phyloP scores from a whole-genome alignment of 1,140 invertebrate species.

The Drosophila tropicalis region DNA sequence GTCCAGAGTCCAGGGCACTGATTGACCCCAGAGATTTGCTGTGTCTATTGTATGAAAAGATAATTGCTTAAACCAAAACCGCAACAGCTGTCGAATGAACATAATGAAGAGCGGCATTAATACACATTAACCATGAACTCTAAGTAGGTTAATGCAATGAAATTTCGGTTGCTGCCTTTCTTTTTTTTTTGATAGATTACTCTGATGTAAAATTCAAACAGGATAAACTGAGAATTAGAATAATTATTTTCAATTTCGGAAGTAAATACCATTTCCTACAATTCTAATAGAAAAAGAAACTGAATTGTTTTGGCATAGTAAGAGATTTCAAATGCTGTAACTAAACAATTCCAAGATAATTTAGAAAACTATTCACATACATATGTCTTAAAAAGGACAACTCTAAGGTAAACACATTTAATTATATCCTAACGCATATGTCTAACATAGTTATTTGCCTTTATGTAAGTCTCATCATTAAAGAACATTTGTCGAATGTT shows the following conservation, averaged over 20 bases:
- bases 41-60: constrained; percentile 58
- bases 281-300: too few relatives aligned
- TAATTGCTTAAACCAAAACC: constrained; percentile 72
- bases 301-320: too few relatives aligned
- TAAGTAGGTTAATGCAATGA: constrained; percentile 1
- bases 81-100: constrained; percentile 12
- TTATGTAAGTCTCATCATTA: neutral
- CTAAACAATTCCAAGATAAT: neutral
- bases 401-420: neutral
- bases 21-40: constrained; percentile 61
- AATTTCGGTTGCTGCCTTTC: neutral
- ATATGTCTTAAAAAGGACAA: neutral
- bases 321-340: neutral
- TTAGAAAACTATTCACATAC: too few relatives aligned
- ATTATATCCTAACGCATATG: neutral
- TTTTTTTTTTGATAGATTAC: neutral
- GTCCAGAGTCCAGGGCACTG: constrained; percentile 48
- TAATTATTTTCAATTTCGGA: too few relatives aligned
- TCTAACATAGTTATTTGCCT: neutral
- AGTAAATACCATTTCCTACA: too few relatives aligned
- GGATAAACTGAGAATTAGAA: too few relatives aligned
- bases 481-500: neutral
- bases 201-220: neutral
- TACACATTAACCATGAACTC: constrained; percentile 43
- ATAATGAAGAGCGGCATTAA: constrained; percentile 64